Evolutionary conservation across 2,797 vertebrate genomes (phyloP), one percentile per base, ranked within the genome.

Genomic region (Acropternis orthonyx): DNA sequence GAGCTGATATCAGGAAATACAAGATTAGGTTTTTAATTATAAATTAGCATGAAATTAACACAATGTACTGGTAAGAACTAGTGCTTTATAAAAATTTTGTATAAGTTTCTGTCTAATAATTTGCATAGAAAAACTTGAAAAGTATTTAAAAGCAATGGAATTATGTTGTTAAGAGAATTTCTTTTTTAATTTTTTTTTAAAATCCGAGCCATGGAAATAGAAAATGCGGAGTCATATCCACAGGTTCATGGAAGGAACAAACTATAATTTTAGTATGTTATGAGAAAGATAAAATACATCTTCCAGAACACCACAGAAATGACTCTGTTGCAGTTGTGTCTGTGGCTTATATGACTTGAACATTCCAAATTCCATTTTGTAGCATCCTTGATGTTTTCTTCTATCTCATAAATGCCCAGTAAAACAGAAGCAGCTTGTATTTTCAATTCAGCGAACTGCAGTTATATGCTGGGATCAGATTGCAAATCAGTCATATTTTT

Each of bases 391-490:
- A 92, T 95, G 73, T 88, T 84, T 94, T 23, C n/a, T 96, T 94
- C 67, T 90, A 24, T 94, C 76, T 94, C 82, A 49, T 95, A 96
- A 97, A 86, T 73, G 49, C 78, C 72, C 80, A 73, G 65, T 79
- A 75, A 92, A 96, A 96, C 67, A 81, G 89, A 96, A 97, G 87
- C 77, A 83, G 87, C 46, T 91, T 93, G 30, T 94, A 91, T 93
- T 97, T 97, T 85, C 93, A 94, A 19, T 97, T 97, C 91, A 9
- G 30, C 72, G 62, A 87, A 87, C 34, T 32, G 28, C 65, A 89
- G 49, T 93, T 96, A 86, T 77, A 39, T 76, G 51, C 58, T 28
- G 48, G 77, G 39, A 96, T 97, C 92, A 87, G 76, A 91, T 41
- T 95, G 75, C 77, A 96, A 95, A 97, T 97, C 92, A 86, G 54